These are phyloP conservation scores for Lottia scabra DNA, from an alignment of 2,888 invertebrate species.

Conservation along the genomic window DNA sequence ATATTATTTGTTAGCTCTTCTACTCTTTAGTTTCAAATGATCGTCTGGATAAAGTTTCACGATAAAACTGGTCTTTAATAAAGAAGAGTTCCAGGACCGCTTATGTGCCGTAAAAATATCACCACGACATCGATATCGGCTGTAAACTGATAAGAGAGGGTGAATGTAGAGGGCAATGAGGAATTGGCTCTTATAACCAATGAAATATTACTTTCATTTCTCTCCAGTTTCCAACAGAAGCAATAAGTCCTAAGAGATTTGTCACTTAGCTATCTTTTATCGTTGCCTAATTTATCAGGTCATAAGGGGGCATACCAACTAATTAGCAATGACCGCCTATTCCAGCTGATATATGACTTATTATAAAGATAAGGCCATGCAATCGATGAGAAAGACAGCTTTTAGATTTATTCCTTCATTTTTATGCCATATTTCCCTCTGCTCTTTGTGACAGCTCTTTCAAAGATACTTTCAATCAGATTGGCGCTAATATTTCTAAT, in stretches of 20 bases:
- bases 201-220: slow-evolving; percentile 33
- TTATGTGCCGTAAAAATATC: slow-evolving; percentile 4
- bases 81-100: slow-evolving; percentile 3
- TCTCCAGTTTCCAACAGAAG: slow-evolving; percentile 5
- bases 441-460: slow-evolving; percentile 24
- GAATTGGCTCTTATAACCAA: slow-evolving; percentile 10
- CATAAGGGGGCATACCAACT: slow-evolving; percentile 31
- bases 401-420: slow-evolving; percentile 37
- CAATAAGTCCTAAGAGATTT: slow-evolving; percentile 11
- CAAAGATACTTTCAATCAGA: slow-evolving; percentile 3
- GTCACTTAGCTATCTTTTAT: slow-evolving; percentile 27
- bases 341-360: slow-evolving; percentile 34
- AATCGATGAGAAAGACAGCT: slow-evolving; percentile 23
- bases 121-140: background rate
- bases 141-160: slow-evolving; percentile 6
- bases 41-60: background rate
- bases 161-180: background rate
- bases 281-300: slow-evolving; percentile 37
- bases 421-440: slow-evolving; percentile 35
- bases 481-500: background rate
- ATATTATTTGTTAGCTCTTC: background rate
- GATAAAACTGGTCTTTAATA: slow-evolving; percentile 3
- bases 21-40: background rate
- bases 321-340: slow-evolving; percentile 29
- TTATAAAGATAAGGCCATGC: slow-evolving; percentile 32